phyloP scores from a whole-genome alignment of 2,888 invertebrate genomes.

The Onchidella celtica region DNA sequence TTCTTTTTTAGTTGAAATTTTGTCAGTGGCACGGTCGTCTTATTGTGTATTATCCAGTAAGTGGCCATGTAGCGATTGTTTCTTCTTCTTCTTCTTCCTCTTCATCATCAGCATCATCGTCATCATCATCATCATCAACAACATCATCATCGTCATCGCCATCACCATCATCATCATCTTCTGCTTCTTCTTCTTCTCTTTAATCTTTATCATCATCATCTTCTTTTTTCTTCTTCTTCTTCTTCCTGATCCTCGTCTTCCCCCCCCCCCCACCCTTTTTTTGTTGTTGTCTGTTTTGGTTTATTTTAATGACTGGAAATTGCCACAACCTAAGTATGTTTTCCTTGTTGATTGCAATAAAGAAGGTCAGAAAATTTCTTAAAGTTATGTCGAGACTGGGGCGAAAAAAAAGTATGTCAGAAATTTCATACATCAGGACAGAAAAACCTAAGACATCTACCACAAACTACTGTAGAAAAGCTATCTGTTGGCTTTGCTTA shows the following conservation, averaged over 20 bases:
- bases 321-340: not conserved
- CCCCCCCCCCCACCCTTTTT: not conserved
- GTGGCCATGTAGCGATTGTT: not conserved
- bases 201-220: not conserved
- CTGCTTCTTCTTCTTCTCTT: not conserved
- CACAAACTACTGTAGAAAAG: not conserved
- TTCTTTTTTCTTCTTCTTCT: not conserved
- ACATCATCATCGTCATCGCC: no score
- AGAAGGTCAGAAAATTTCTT: no score
- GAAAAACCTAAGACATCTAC: not conserved
- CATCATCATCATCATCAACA: no score
- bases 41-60: no score
- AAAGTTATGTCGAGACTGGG: no score
- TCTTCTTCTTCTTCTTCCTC: not conserved
- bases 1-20: no score
- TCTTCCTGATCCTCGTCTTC: not conserved
- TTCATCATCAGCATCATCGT: no score
- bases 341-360: not conserved
- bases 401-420: no score
- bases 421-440: not conserved
- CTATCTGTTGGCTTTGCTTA: no score
- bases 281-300: not conserved
- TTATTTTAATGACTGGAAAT: not conserved
- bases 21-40: no score
- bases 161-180: no score